Base-by-base conservation (phyloP, 1,140 invertebrate species). In the Trypoxylus dichotomus region DNA sequence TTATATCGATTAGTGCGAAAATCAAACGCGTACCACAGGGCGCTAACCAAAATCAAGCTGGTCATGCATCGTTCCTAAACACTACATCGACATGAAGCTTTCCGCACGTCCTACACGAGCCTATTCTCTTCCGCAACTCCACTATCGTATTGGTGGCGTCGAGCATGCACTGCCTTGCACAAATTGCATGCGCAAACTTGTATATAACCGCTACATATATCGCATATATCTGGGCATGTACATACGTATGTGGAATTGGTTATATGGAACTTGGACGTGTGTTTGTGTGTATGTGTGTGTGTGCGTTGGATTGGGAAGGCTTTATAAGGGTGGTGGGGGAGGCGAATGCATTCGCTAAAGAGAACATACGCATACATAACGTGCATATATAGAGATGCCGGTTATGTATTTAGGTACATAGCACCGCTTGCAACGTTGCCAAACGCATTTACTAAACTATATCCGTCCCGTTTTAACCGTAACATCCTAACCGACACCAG, bases 361-460 rank as follows among this genome's bases (percentile, higher is more conserved):
- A 47, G 43, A 47, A 47, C n/a, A 13, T 47, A 47, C 43, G 43
- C 43, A 47, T 47, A 15, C 13, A 47, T n/a, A 15, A 11, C 43
- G 13, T 47, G 32, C 32, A 37, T 47, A 47, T 47, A 47, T 13
- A 47, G 43, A 47, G n/a, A n/a, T n/a, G 3, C 43, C 13, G 6
- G 15, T 63, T 63, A 63, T 63, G 60, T 63, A 63, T 21, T 63
- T 11, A n/a, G 19, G 13, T 63, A 63, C 21, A 63, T 63, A 63
- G 24, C 60, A 63, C 60, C 60, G 25, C 24, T 3, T 8, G 60
- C 60, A 19, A 63, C 60, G 60, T 63, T 63, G 60, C 60, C 60
- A 63, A 27, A 47, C 43, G 43, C n/a, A 13, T n/a, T n/a, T 15
- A 63, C 7, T 19, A 27, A 63, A 2, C 60, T n/a, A 21, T 63